These are phyloP conservation scores for Lasius platythorax DNA, from an alignment of 2,888 invertebrate genomes.

Conservation along the genomic window DNA sequence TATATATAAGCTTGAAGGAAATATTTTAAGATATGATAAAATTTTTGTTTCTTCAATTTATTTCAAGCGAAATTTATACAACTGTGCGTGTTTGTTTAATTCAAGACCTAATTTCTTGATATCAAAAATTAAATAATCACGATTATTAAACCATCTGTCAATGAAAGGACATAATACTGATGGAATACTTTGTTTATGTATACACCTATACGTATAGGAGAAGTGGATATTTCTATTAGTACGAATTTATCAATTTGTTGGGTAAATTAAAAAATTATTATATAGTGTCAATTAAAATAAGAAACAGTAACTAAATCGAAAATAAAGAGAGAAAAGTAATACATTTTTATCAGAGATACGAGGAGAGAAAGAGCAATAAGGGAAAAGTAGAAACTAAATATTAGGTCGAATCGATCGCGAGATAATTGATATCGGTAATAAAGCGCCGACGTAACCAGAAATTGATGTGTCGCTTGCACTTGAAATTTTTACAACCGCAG, in stretches of 20 bases:
- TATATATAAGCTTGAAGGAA: background rate
- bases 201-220: background rate
- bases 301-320: background rate
- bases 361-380: background rate
- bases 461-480: constrained; percentile 41
- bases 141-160: background rate
- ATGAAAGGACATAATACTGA: background rate
- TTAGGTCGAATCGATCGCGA: background rate
- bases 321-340: background rate
- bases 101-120: background rate
- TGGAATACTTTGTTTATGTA: too few relatives aligned
- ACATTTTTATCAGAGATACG: background rate
- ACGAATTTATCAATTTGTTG: background rate
- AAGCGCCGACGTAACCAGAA: constrained; percentile 21
- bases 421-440: background rate
- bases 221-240: background rate
- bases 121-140: background rate
- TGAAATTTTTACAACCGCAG: constrained; percentile 19
- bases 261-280: background rate
- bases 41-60: background rate
- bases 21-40: background rate
- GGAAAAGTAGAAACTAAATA: background rate
- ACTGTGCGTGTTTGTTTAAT: background rate
- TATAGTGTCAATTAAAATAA: background rate
- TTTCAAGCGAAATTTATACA: background rate